Percentiles rank a stretch among this genome's conserved stretches.
These are phyloP conservation scores for Xiphophorus maculatus DNA, from an alignment of 2,113 vertebrate species.

Conservation along the genomic window DNA sequence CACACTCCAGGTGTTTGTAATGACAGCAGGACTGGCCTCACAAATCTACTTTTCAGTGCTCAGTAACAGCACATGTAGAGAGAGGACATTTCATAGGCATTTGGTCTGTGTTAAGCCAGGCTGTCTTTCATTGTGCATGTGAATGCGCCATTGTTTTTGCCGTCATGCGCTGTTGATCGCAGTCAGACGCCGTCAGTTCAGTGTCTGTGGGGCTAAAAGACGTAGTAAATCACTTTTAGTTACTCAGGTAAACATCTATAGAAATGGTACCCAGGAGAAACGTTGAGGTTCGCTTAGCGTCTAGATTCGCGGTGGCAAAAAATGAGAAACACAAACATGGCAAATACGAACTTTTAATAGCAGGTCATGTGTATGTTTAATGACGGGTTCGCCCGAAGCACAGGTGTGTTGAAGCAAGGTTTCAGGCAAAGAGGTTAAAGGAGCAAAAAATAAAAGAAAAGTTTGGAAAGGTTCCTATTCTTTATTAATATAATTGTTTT, in stretches of 20 bases:
- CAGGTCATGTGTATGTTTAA: conserved; percentile 56
- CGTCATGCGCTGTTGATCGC: conserved; percentile 43
- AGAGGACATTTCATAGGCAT: conserved; percentile 21
- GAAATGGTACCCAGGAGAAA: conserved; percentile 49
- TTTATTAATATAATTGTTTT: conserved; percentile 53
- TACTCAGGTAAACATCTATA: conserved; percentile 58
- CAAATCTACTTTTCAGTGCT: conserved; percentile 12
- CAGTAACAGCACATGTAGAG: not conserved
- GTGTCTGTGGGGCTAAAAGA: conserved; percentile 42
- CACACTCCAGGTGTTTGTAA: conserved; percentile 39
- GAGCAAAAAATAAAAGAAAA: conserved; percentile 26
- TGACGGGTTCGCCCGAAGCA: conserved; percentile 34
- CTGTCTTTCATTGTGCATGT: conserved; percentile 7
- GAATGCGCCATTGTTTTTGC: conserved; percentile 42
- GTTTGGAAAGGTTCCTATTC: conserved; percentile 50
- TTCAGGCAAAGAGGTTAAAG: conserved; percentile 42
- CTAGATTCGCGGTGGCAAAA: conserved; percentile 12
- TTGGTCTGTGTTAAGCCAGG: conserved; percentile 51
- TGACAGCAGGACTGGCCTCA: conserved; percentile 42
- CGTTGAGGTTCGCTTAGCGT: conserved; percentile 27
- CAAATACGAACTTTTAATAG: conserved; percentile 45
- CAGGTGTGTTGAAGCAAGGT: conserved; percentile 62
- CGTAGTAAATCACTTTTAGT: conserved; percentile 54
- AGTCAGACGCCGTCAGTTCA: conserved; percentile 65
- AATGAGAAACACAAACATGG: conserved; percentile 60